Evolutionary conservation across 2,797 vertebrate species (phyloP).

Genomic region (Percopsis omiscomaycus): DNA sequence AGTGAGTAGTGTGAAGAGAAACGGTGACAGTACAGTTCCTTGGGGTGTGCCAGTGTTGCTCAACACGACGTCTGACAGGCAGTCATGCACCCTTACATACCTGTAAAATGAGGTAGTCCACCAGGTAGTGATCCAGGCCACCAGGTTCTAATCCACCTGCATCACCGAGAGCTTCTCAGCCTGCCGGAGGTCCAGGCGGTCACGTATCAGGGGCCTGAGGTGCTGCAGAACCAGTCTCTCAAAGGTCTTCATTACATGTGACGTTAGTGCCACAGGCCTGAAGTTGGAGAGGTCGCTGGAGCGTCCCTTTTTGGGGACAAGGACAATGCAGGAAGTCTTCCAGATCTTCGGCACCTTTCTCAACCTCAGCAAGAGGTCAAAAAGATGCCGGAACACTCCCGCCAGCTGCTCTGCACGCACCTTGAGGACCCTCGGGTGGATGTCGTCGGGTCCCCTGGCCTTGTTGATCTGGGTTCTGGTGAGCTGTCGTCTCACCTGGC

Average conservation of each 20-base stretch:
- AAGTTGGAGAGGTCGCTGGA: not conserved
- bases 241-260: not conserved
- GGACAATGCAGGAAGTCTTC: not conserved
- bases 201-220: not conserved
- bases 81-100: no score
- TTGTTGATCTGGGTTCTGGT: not conserved
- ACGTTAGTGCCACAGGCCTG: not conserved
- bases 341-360: not conserved
- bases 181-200: not conserved
- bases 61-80: no score
- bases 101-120: no score
- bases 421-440: not conserved
- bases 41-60: no score
- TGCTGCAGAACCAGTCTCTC: not conserved
- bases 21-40: no score
- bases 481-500: not conserved
- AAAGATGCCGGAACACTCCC: not conserved
- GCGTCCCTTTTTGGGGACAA: not conserved
- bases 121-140: no score
- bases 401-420: not conserved
- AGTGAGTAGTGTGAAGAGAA: no score
- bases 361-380: not conserved
- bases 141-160: no score
- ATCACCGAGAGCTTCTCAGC: no score
- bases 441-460: not conserved